Evolutionary conservation across 2,888 invertebrate genomes (phyloP), one percentile per base, ranked within the genome.

Genomic region (Aquatica leii): DNA sequence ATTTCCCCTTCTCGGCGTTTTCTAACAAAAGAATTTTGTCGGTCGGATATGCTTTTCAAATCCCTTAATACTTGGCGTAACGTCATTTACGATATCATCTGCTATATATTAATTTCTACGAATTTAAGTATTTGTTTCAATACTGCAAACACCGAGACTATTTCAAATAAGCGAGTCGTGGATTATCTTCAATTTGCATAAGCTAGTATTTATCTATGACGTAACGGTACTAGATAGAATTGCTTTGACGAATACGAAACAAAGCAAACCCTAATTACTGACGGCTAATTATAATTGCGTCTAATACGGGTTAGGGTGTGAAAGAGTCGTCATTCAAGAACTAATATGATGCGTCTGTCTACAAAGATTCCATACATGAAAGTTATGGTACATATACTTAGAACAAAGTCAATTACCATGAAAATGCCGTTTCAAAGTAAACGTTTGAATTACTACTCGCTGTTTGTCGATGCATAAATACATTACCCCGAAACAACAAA

Each of bases 1-100:
- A 71, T 46, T 46, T 18, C 20, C 46, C 46, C 46, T 18, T 46
- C 20, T 18, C 18, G 11, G 17, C 18, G 4, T 1, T 46, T 46
- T 4, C 18, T 46, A 46, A 17, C 18, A 46, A 17, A 46, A 18
- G 18, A 46, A 46, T 46, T 18, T 65, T 65, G 65, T 66, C 69
- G 63, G 68, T 70, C 67, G 67, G 24, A 50, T 35, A 49, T 40
- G 24, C 40, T 50, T 15, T 50, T 41, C 50, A 31, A 58, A 58
- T 57, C 57, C 18, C 9, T 46, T 46, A 46, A 46, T 46, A 46
- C 46, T 46, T 46, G 24, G 24, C 24, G 24, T 24, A 24, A 24
- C 6, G 24, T 24, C 24, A 24, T 24, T 24, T 24, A 24, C 2
- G 24, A 24, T 6, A 24, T 24, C 24, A 24, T 24, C 24, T 6